phyloP scores from a whole-genome alignment of 2,113 vertebrate species.

The Anser cygnoides region DNA sequence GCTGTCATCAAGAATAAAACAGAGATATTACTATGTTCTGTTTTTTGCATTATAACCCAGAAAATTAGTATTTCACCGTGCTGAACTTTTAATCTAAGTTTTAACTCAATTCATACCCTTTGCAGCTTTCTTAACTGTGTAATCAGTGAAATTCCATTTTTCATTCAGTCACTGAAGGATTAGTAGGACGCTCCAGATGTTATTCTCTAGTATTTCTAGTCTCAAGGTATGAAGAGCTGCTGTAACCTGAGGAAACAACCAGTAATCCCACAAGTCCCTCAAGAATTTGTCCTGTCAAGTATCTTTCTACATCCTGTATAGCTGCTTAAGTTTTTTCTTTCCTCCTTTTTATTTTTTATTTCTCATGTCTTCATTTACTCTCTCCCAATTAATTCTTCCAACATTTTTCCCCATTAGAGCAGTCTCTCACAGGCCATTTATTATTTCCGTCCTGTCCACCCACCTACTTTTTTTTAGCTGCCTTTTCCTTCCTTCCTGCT shows the following conservation, averaged over 20 bases:
- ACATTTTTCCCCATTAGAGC: neutral
- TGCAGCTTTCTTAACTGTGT: neutral
- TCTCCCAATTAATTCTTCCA: neutral
- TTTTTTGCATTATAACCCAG: neutral
- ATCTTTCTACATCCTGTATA: neutral
- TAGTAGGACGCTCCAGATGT: neutral
- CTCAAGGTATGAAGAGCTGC: neutral
- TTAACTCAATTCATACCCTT: neutral
- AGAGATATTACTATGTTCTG: neutral
- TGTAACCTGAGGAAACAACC: neutral
- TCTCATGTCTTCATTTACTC: neutral
- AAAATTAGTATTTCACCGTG: neutral
- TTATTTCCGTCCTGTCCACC: neutral
- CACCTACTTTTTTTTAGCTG: constrained; percentile 26
- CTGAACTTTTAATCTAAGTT: neutral
- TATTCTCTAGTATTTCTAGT: neutral
- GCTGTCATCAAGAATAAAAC: neutral
- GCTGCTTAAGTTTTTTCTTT: neutral
- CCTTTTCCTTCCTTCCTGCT: constrained; percentile 34
- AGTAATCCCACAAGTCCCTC: neutral
- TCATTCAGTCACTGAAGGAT: neutral
- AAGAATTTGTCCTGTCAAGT: neutral
- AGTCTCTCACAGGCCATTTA: neutral
- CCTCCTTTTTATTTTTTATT: neutral
- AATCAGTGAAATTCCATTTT: neutral